Percentiles rank a stretch among this genome's conserved stretches.
Evolutionary conservation across 2,113 vertebrate genomes (phyloP).

Genomic region (Hystrix cristata): DNA sequence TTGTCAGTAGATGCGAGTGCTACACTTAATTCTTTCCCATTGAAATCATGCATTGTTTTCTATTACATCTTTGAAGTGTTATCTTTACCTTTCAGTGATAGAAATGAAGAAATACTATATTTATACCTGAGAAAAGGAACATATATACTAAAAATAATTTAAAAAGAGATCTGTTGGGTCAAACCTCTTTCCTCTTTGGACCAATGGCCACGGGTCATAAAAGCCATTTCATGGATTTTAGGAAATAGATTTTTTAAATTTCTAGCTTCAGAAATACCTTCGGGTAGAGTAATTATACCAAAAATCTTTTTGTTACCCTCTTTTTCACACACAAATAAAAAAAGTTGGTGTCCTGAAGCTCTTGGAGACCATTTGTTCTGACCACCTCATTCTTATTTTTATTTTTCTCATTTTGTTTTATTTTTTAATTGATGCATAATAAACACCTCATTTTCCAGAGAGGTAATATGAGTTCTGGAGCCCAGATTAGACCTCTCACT

Average conservation of each 20-base stretch:
- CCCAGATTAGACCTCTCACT: neutral
- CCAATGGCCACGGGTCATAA: neutral
- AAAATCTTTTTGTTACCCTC: neutral
- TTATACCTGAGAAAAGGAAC: neutral
- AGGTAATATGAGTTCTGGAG: neutral
- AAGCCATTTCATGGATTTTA: neutral
- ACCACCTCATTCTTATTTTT: neutral
- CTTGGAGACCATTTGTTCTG: neutral
- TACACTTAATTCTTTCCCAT: neutral
- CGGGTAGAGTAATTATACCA: neutral
- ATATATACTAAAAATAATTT: neutral
- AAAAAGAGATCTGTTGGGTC: neutral
- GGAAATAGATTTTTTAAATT: neutral
- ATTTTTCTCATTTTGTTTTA: neutral
- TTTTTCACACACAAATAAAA: neutral
- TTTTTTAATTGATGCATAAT: neutral
- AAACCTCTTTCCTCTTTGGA: neutral
- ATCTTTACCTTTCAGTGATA: neutral
- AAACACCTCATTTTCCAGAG: neutral
- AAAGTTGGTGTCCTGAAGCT: neutral
- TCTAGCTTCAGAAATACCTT: neutral
- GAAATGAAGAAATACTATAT: neutral
- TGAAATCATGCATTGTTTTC: conserved; percentile 5
- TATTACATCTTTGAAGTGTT: neutral
- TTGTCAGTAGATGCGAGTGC: neutral